Percentiles rank a stretch among this genome's conserved stretches.
These are phyloP conservation scores for Agriopis marginaria DNA, from an alignment of 2,888 invertebrate species.

Conservation along the genomic window DNA sequence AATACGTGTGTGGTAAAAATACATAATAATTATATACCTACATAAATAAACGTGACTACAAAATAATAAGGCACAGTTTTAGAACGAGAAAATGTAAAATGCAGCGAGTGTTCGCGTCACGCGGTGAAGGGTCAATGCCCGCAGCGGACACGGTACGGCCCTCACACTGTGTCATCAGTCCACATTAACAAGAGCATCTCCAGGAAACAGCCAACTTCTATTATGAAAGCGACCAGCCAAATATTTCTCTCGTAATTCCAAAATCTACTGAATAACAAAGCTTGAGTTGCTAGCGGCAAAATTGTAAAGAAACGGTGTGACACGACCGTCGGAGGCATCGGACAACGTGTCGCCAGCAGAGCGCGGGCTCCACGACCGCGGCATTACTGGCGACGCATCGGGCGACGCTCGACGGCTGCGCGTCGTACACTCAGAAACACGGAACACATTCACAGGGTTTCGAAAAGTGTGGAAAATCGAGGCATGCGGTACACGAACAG, in stretches of 20 bases:
- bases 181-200: conserved; percentile 70
- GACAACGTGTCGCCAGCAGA: not conserved
- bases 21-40: conserved; percentile 2
- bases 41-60: conserved; percentile 33
- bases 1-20: not conserved
- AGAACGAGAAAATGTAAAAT: conserved; percentile 33
- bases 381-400: conserved; percentile 42
- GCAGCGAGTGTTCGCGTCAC: conserved; percentile 19
- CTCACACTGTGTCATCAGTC: conserved; percentile 43
- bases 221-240: conserved; percentile 79
- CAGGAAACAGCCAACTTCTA: conserved; percentile 78
- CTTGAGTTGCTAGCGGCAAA: conserved; percentile 77
- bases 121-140: conserved; percentile 35
- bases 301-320: conserved; percentile 67
- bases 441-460: conserved; percentile 77
- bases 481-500: conserved; percentile 73
- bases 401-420: not conserved
- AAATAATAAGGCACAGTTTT: conserved; percentile 37
- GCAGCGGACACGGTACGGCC: conserved; percentile 24
- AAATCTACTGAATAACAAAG: conserved; percentile 69
- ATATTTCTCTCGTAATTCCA: conserved; percentile 65
- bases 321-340: conserved; percentile 45
- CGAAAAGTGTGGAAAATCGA: conserved; percentile 65
- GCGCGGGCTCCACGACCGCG: conserved; percentile 25
- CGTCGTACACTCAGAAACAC: conserved; percentile 63